Percentiles rank a stretch among this genome's conserved stretches.
Evolutionary conservation across 1,140 invertebrate species (phyloP).

Genomic region (Musca domestica): DNA sequence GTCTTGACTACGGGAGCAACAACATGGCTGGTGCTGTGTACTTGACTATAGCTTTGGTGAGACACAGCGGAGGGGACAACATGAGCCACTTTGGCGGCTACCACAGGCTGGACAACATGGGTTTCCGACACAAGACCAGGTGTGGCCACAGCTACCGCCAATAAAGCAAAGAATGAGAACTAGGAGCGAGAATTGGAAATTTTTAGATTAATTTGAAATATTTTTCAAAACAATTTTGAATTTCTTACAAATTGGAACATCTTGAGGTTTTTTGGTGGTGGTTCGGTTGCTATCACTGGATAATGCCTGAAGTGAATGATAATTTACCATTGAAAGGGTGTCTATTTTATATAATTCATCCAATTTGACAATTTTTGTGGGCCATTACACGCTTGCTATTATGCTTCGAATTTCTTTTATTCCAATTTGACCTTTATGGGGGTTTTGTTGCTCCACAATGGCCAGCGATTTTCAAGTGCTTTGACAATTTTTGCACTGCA

Average conservation of each 20-base stretch:
- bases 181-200: slow-evolving; percentile 28
- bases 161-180: slow-evolving; percentile 56
- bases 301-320: slow-evolving; percentile 11
- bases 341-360: background rate
- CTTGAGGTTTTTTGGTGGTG: slow-evolving; percentile 30
- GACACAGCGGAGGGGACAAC: slow-evolving; percentile 51
- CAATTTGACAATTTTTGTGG: too few species aligned
- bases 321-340: background rate
- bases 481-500: too few species aligned
- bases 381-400: too few species aligned
- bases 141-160: slow-evolving; percentile 57
- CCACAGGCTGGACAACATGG: slow-evolving; percentile 42
- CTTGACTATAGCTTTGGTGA: slow-evolving; percentile 47
- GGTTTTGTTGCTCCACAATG: too few species aligned
- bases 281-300: background rate
- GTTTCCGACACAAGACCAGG: slow-evolving; percentile 49
- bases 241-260: slow-evolving; percentile 54
- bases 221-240: slow-evolving; percentile 2
- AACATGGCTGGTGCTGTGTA: slow-evolving; percentile 23
- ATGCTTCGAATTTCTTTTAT: too few species aligned
- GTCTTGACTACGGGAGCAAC: slow-evolving; percentile 32
- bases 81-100: slow-evolving; percentile 43
- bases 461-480: too few species aligned
- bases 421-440: too few species aligned
- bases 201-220: background rate